phyloP scores from a whole-genome alignment of 2,113 vertebrate species.

The Gymnorhina tibicen region DNA sequence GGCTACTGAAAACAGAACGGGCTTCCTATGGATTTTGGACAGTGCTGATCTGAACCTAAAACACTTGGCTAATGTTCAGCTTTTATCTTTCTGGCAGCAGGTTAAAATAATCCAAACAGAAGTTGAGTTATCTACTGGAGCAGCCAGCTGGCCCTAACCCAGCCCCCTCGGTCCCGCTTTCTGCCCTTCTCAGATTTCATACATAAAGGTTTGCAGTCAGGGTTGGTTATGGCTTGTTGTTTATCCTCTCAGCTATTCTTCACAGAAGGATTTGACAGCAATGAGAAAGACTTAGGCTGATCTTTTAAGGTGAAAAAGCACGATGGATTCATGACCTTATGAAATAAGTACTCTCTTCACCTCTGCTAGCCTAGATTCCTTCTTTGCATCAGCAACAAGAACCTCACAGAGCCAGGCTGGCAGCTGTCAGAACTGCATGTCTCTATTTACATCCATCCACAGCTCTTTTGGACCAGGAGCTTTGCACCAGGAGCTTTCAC shows the following conservation, averaged over 20 bases:
- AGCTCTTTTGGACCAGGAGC: background rate
- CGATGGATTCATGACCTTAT: background rate
- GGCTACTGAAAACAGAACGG: background rate
- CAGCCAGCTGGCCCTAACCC: background rate
- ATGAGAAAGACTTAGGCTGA: background rate
- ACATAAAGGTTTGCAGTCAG: background rate
- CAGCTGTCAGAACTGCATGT: background rate
- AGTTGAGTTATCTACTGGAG: background rate
- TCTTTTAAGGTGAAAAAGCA: background rate
- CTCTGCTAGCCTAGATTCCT: background rate
- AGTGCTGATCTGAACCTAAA: background rate
- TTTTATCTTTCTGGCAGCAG: slow-evolving; percentile 28
- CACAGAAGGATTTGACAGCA: background rate
- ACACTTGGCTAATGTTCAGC: background rate
- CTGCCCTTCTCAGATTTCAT: slow-evolving; percentile 15
- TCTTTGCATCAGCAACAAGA: background rate
- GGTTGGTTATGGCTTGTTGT: background rate
- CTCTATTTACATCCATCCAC: background rate
- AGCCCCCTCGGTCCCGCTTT: background rate
- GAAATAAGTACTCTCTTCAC: background rate
- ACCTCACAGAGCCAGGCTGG: background rate
- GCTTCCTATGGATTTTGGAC: slow-evolving; percentile 27
- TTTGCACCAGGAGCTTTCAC: background rate
- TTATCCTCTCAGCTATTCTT: background rate
- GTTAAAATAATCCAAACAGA: slow-evolving; percentile 31